A percentile compares a stretch with the other conserved stretches of the same genome.
phyloP scores from a whole-genome alignment of 2,888 invertebrate species.

The Stomorhina lunata region DNA sequence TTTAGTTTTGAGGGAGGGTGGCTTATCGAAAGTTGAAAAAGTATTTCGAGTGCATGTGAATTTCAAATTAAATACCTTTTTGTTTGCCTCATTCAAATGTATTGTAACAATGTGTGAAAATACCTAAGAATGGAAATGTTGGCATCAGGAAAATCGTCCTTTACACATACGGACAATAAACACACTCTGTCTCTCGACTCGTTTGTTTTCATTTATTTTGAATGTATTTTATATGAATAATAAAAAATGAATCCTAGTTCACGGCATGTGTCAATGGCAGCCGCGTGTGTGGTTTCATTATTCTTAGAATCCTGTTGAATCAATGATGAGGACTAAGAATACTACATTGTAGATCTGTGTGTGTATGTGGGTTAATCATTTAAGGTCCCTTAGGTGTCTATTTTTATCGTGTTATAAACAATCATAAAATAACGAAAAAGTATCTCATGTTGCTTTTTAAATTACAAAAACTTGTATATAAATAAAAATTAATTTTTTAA shows the following conservation, averaged over 20 bases:
- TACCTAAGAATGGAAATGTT: slow-evolving; percentile 59
- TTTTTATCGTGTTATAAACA: slow-evolving; percentile 52
- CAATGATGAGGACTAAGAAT: too few species aligned
- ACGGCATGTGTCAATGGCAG: slow-evolving; percentile 76
- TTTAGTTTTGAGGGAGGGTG: slow-evolving; percentile 20
- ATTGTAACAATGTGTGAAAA: slow-evolving; percentile 76
- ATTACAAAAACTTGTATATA: slow-evolving; percentile 37
- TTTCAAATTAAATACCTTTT: slow-evolving; percentile 47
- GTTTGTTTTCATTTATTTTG: slow-evolving; percentile 26
- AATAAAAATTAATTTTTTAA: slow-evolving; percentile 66
- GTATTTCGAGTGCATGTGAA: slow-evolving; percentile 56
- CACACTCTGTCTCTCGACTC: neutral
- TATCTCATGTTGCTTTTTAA: slow-evolving; percentile 71
- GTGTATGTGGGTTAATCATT: slow-evolving; percentile 49
- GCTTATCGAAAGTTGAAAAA: slow-evolving; percentile 21
- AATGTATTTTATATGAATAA: slow-evolving; percentile 55
- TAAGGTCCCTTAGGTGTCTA: slow-evolving; percentile 72
- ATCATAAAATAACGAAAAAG: slow-evolving; percentile 32
- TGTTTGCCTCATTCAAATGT: slow-evolving; percentile 67
- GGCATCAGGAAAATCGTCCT: slow-evolving; percentile 41
- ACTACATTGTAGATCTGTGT: slow-evolving; percentile 42
- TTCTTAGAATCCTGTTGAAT: slow-evolving; percentile 64
- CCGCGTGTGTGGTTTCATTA: slow-evolving; percentile 66
- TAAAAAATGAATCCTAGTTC: slow-evolving; percentile 67
- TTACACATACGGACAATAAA: neutral